phyloP scores from a whole-genome alignment of 1,140 invertebrate genomes.

The Dreissena rostriformis region DNA sequence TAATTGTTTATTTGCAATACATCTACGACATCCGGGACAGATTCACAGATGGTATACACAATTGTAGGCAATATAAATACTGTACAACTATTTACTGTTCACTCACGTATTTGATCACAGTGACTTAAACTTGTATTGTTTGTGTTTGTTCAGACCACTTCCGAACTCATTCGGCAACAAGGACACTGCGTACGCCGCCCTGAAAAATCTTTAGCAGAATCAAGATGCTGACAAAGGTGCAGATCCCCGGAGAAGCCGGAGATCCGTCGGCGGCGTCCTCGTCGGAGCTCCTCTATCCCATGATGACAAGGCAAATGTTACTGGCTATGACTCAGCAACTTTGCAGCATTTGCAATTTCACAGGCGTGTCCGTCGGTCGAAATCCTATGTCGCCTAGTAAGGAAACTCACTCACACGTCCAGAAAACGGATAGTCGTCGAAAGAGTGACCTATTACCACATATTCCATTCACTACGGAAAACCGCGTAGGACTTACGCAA shows the following conservation, averaged over 20 bases:
- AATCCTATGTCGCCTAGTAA: too few relatives aligned
- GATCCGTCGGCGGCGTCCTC: not conserved
- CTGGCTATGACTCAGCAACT: conserved; percentile 51
- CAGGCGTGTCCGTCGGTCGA: not conserved
- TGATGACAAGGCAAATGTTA: conserved; percentile 42
- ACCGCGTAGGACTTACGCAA: too few relatives aligned
- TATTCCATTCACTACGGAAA: too few relatives aligned
- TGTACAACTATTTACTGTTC: too few relatives aligned
- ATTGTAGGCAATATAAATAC: too few relatives aligned
- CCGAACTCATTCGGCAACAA: conserved; percentile 32
- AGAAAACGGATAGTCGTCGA: too few relatives aligned
- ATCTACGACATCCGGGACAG: too few relatives aligned
- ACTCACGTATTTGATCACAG: too few relatives aligned
- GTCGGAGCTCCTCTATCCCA: conserved; percentile 35
- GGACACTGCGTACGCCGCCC: conserved; percentile 23
- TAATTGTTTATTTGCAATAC: too few relatives aligned
- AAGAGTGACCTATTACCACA: too few relatives aligned
- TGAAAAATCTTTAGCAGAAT: conserved; percentile 24
- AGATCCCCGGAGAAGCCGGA: not conserved
- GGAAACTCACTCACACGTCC: too few relatives aligned
- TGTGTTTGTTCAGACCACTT: conserved; percentile 33
- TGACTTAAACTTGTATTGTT: not conserved
- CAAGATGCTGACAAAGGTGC: conserved; percentile 15
- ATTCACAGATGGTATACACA: too few relatives aligned
- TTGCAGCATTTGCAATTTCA: conserved; percentile 34